phyloP scores from a whole-genome alignment of 2,888 invertebrate genomes.

The Drosophila imparisetae region DNA sequence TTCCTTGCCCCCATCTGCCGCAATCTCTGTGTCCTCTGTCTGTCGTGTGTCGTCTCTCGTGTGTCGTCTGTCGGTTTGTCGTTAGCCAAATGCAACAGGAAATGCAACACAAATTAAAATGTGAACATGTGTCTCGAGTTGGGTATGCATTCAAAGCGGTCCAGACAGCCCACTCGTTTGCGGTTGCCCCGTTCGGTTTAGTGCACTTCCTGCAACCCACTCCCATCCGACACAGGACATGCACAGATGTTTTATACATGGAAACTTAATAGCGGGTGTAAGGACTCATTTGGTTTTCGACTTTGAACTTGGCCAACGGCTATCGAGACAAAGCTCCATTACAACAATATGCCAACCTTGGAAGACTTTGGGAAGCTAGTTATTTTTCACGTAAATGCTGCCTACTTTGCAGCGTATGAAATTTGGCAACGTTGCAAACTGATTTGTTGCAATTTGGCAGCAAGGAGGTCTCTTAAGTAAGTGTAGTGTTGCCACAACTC shows the following conservation, averaged over 20 bases:
- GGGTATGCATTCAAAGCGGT: slow-evolving; percentile 41
- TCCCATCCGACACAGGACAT: not conserved
- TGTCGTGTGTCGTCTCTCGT: not conserved
- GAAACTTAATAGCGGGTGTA: slow-evolving; percentile 41
- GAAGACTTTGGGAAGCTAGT: not conserved
- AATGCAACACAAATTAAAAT: slow-evolving; percentile 77
- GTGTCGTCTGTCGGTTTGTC: not conserved
- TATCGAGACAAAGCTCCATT: not conserved
- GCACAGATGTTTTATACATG: not conserved
- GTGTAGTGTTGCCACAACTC: not conserved
- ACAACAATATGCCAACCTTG: not conserved
- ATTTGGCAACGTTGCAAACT: slow-evolving; percentile 12
- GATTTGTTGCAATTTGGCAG: slow-evolving; percentile 9
- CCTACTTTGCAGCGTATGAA: slow-evolving; percentile 27
- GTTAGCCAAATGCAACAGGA: slow-evolving; percentile 72
- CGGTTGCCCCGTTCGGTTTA: slow-evolving; percentile 43
- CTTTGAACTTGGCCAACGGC: slow-evolving; percentile 45
- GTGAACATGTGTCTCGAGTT: slow-evolving; percentile 64
- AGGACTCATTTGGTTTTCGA: slow-evolving; percentile 53
- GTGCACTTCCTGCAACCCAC: slow-evolving; percentile 29
- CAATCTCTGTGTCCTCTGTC: not conserved
- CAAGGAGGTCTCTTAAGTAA: not conserved
- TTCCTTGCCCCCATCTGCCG: slow-evolving; percentile 1
- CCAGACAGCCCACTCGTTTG: slow-evolving; percentile 63
- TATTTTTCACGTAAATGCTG: slow-evolving; percentile 11